phyloP scores from a whole-genome alignment of 2,888 invertebrate genomes.

The Drosophila anomelani region DNA sequence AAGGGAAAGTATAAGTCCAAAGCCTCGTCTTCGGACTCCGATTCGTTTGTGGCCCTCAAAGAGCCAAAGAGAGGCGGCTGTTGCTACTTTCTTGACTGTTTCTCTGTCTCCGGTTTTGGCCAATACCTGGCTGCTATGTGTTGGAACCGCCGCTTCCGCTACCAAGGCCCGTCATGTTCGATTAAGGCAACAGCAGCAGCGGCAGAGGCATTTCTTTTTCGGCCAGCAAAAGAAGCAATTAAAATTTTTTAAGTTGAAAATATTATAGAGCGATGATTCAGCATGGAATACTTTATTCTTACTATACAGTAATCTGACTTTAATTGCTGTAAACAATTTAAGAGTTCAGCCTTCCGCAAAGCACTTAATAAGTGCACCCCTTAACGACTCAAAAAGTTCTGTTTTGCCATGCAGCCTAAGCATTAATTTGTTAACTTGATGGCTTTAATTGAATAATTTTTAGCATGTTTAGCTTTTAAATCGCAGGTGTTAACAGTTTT shows the following conservation, averaged over 20 bases:
- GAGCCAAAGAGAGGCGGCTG: conserved; percentile 42
- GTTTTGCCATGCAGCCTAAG: neutral
- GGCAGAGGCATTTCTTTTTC: conserved; percentile 29
- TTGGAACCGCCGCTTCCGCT: conserved; percentile 56
- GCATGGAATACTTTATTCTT: neutral
- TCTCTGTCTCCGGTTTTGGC: conserved; percentile 52
- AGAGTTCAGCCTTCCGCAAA: neutral
- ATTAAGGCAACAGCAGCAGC: conserved; percentile 20
- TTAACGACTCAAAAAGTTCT: conserved; percentile 17
- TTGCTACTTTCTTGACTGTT: conserved; percentile 58
- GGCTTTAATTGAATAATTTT: conserved; percentile 26
- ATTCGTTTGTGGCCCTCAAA: conserved; percentile 50
- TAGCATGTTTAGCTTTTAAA: conserved; percentile 9
- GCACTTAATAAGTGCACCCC: neutral
- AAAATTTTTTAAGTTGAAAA: conserved; percentile 2
- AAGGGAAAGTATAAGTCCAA: conserved; percentile 72
- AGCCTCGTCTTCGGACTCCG: conserved; percentile 38
- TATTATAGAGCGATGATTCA: conserved; percentile 12
- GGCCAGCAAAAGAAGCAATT: conserved; percentile 21
- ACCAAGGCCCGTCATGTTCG: conserved; percentile 32
- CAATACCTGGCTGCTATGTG: conserved; percentile 46
- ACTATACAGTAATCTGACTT: neutral
- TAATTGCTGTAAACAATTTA: neutral
- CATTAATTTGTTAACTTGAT: conserved; percentile 17
- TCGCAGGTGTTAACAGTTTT: conserved; percentile 35